phyloP scores from a whole-genome alignment of 2,113 vertebrate species.

The Serinus canaria region DNA sequence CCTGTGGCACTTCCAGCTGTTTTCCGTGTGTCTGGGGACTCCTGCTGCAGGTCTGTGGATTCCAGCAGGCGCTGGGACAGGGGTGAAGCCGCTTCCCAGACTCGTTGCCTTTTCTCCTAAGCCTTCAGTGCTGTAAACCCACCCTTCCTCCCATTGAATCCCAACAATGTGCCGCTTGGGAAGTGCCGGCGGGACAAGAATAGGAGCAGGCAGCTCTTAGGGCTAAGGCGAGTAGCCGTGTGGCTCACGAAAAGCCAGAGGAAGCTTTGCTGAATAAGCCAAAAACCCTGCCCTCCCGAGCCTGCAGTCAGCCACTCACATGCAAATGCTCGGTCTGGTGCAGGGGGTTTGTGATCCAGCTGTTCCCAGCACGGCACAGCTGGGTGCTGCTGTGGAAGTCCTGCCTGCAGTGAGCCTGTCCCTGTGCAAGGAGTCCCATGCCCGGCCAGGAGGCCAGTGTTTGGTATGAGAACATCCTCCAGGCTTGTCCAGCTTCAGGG shows the following conservation, averaged over 20 bases:
- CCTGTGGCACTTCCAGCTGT: neutral
- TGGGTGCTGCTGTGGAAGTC: rapidly evolving
- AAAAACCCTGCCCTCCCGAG: neutral
- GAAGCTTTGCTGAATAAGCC: conserved; percentile 23
- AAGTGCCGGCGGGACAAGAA: conserved; percentile 13
- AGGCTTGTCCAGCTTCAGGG: neutral
- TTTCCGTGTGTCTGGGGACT: neutral
- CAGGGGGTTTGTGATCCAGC: neutral
- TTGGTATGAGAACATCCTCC: neutral
- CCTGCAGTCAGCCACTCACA: neutral
- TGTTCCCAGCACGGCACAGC: neutral
- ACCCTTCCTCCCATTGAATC: conserved; percentile 68
- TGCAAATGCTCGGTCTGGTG: neutral
- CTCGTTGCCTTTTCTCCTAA: neutral
- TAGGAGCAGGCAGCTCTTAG: neutral
- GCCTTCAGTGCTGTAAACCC: neutral
- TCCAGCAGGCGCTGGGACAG: neutral
- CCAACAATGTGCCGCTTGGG: conserved; percentile 56
- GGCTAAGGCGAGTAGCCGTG: neutral
- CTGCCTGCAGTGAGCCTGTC: neutral
- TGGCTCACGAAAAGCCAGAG: neutral
- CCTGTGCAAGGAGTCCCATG: rapidly evolving
- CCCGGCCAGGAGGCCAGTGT: neutral
- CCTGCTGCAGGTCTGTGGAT: neutral
- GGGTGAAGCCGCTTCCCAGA: neutral